A percentile compares a stretch with the other conserved stretches of the same genome.
Conservation (phyloP, 2,888 invertebrate species). For the Pachycephus smyrnensis region DNA sequence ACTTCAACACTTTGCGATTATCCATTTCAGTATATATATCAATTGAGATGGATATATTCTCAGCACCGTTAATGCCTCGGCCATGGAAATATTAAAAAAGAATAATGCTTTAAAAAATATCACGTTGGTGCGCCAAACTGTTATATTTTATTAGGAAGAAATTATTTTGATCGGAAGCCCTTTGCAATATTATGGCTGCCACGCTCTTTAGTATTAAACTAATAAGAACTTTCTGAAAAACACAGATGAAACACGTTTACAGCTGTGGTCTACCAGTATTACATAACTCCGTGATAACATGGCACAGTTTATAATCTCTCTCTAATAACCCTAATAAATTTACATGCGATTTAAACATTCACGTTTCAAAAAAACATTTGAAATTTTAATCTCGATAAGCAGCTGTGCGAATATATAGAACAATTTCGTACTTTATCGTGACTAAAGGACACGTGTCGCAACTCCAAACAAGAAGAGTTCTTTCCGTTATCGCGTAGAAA, state of each 20-base stretch:
- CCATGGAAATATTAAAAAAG: neutral
- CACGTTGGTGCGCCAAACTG: neutral
- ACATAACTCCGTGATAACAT: neutral
- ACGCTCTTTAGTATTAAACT: neutral
- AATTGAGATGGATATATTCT: neutral
- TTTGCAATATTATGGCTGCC: neutral
- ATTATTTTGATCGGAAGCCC: neutral
- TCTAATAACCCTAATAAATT: neutral
- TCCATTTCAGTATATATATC: neutral
- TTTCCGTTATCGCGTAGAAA: neutral
- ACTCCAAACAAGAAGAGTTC: neutral
- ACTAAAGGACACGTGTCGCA: too few relatives aligned
- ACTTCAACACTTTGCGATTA: neutral
- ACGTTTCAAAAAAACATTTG: neutral
- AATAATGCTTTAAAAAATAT: neutral
- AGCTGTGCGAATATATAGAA: neutral
- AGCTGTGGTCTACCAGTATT: neutral
- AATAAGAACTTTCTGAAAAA: neutral
- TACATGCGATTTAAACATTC: neutral
- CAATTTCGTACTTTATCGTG: neutral
- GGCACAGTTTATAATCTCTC: neutral
- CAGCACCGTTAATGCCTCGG: neutral
- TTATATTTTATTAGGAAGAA: neutral
- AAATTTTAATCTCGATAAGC: neutral
- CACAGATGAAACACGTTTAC: neutral